Evolutionary conservation across 2,888 invertebrate species (phyloP), one percentile per base, ranked within the genome.

Genomic region (Hydrotaea cyrtoneurina): DNA sequence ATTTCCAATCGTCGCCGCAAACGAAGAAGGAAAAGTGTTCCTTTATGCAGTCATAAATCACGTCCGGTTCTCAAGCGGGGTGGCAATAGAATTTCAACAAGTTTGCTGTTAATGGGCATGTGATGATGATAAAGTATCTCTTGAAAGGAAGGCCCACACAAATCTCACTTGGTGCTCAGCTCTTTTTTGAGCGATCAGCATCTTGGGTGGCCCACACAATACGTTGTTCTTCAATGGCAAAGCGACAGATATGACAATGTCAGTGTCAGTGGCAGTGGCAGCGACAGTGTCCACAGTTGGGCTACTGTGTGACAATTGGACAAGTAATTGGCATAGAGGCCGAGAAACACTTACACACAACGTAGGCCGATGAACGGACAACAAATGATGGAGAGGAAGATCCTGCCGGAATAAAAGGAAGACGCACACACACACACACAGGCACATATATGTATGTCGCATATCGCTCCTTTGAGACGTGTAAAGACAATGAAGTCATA

Each of bases 51-150:
- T 55, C 77, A 78, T 85, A 85, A 82, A 85, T 85, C 85, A 85
- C 79, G 69, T 79, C 50, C 76, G 64, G 75, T 71, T 73, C 66
- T 53, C 71, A 36, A 74, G 77, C 74, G 79, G 85, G 77, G 85
- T 78, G 82, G 85, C 85, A 82, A 85, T 80, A 71, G 77, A 64
- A 78, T 85, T 85, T 85, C 85, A 85, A 85, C 85, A 85, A 79
- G 74, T 85, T 82, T 82, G 79, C 82, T 79, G 85, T 82, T 82
- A 80, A 80, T 80, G 82, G 75, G 36, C 77, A 69, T 55, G 74
- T 84, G 83, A 80, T 78, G 59, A 59, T 74, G 74, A 85, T 82
- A 85, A 85, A 85, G 79, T 85, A 43, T n/a, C 39, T 69, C 43
- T 69, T 46, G 69, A 46, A 23, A 43, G 10, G 43, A 53, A 66